Percentiles rank a stretch among this genome's conserved stretches.
phyloP scores from a whole-genome alignment of 2,888 invertebrate genomes.

The Fragum fragum region DNA sequence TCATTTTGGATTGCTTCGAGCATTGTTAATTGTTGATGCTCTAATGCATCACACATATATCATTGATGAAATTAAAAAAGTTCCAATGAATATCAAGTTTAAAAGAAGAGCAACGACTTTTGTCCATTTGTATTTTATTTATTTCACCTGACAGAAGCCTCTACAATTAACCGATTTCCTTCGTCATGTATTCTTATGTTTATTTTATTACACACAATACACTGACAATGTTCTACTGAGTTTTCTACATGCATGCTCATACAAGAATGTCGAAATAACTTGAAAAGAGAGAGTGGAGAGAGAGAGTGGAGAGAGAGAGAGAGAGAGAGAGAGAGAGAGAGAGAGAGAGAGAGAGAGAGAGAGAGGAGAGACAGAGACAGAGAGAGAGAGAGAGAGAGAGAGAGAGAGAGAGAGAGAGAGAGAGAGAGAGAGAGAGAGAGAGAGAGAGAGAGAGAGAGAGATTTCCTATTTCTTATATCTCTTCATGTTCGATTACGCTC shows the following conservation, averaged over 20 bases:
- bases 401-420: slow-evolving; percentile 24
- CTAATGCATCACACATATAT: no score
- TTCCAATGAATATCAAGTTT: no score
- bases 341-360: slow-evolving; percentile 24
- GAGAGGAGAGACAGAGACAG: slow-evolving; percentile 15
- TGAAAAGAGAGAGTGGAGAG: slow-evolving; percentile 20
- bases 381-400: slow-evolving; percentile 22
- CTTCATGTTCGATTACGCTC: no score
- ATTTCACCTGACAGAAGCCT: no score
- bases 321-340: slow-evolving; percentile 24
- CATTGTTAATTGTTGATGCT: no score
- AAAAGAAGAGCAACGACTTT: no score
- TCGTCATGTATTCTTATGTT: neutral
- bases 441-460: slow-evolving; percentile 9
- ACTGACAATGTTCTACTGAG: neutral
- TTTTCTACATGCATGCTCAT: neutral
- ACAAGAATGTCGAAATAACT: neutral
- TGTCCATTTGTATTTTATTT: no score
- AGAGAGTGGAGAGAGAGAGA: slow-evolving; percentile 22
- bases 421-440: slow-evolving; percentile 18
- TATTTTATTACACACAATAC: neutral
- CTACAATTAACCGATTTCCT: neutral
- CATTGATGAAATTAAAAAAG: no score
- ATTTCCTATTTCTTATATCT: no score
- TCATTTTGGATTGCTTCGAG: no score